These are phyloP conservation scores for Danaus plexippus DNA, from an alignment of 1,140 invertebrate genomes.

Conservation along the genomic window DNA sequence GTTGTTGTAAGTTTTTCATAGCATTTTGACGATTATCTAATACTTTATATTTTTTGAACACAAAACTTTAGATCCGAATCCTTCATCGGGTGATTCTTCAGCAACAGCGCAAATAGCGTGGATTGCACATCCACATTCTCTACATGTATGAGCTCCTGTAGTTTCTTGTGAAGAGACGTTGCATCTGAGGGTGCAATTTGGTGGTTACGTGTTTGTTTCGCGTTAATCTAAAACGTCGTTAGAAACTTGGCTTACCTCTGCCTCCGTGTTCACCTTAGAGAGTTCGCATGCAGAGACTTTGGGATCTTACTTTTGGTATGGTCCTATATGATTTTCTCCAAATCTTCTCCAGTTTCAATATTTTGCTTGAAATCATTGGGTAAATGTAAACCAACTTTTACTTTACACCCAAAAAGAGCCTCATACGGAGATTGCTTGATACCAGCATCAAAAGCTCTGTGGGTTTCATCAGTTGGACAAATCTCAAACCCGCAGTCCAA, in stretches of 20 bases:
- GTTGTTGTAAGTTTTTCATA: no score
- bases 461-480: no score
- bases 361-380: conserved; percentile 8
- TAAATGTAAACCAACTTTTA: background rate
- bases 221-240: conserved; percentile 14
- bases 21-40: no score
- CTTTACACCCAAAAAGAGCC: no score
- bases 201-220: conserved; percentile 12
- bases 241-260: conserved; percentile 12
- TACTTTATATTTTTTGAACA: no score
- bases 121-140: conserved; percentile 16
- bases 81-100: conserved; percentile 18
- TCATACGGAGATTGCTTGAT: no score
- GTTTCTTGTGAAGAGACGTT: conserved; percentile 17
- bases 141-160: conserved; percentile 10
- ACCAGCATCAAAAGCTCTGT: no score
- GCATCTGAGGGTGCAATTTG: conserved; percentile 12
- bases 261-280: conserved; percentile 13
- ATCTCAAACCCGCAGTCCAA: no score
- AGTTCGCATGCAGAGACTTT: conserved; percentile 13
- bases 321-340: conserved; percentile 11
- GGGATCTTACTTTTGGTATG: conserved; percentile 3
- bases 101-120: conserved; percentile 17
- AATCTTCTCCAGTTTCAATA: conserved; percentile 8
- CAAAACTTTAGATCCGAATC: conserved; percentile 10